These are phyloP conservation scores for Papilio xuthus DNA, from an alignment of 1,140 invertebrate genomes.

Conservation along the genomic window DNA sequence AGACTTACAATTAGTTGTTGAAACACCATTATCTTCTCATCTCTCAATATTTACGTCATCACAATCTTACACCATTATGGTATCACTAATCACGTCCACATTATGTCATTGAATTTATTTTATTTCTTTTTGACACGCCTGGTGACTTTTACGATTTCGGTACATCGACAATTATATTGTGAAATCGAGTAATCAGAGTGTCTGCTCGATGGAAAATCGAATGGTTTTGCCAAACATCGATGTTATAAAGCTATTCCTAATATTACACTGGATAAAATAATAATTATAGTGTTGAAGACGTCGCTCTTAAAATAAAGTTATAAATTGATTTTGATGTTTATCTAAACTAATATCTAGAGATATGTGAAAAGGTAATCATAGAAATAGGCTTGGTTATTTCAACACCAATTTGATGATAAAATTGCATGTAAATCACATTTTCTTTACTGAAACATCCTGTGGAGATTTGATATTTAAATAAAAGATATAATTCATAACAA, in stretches of 20 bases:
- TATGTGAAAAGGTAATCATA: neutral
- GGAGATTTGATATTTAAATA: too few relatives aligned
- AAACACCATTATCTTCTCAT: neutral
- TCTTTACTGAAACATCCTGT: too few relatives aligned
- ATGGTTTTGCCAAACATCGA: constrained; percentile 3
- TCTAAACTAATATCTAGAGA: neutral
- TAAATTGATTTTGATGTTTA: neutral
- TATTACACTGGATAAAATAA: neutral
- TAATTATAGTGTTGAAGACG: neutral
- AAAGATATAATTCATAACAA: too few relatives aligned
- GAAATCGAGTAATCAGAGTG: constrained; percentile 11
- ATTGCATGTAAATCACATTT: too few relatives aligned
- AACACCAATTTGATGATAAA: neutral
- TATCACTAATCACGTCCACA: constrained; percentile 14
- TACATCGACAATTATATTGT: constrained; percentile 19
- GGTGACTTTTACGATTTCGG: constrained; percentile 3
- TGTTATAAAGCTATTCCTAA: neutral
- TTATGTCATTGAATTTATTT: neutral
- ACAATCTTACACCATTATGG: neutral
- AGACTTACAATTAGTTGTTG: neutral
- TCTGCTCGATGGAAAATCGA: constrained; percentile 23
- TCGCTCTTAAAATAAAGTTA: neutral
- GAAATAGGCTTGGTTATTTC: neutral
- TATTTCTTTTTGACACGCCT: constrained; percentile 20
- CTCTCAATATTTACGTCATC: neutral